Base-by-base conservation (phyloP, 2,888 invertebrate species). In the Atrina japonica region DNA sequence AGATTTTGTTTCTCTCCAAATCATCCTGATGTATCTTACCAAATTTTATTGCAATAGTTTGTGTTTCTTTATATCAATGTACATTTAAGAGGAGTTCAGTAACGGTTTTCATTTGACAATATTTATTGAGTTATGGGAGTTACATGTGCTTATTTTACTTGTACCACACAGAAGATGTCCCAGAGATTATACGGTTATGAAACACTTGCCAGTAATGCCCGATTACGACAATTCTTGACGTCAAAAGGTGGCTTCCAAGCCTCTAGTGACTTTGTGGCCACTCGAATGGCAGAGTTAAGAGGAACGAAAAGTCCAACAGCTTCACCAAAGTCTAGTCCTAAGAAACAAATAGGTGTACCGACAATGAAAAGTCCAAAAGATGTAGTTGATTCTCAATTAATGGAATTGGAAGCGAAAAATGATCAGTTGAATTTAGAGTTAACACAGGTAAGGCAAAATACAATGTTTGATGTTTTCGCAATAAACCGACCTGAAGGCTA, bases 211-310 rank as follows among this genome's bases (percentile, higher is more conserved):
- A 82, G 83, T 67, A 85, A 85, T 40, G 85, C 88, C 7, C 74
- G 84, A 41, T 75, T 88, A 64, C 77, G 88, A 16, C 83, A 88
- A 64, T 77, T 83, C 43, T 76, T 88, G 50, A 78, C 84, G 16
- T 73, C 85, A 2, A 83, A 83, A 63, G 88, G 88, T 47, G 88
- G 88, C 27, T 83, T 81, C 68, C 49, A 82, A 47, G 80, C 86
- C 35, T 75, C 82, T 11, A 82, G 81, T 50, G 85, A 89, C 75
- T 83, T 84, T 68, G 80, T 88, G 29, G 78, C 69, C 49, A 76
- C 69, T 23, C 78, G 88, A 50, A 81, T 89, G 79, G 82, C 87
- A 1, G 88, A 89, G 68, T 80, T 89, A 52, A 82, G 80, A 67
- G 88, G 88, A 6, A 60, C 70, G 3, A 77, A 68, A 40, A 72